Percentiles rank a stretch among this genome's conserved stretches.
Evolutionary conservation across 2,797 vertebrate genomes (phyloP).

Genomic region (Brachymystax lenok): DNA sequence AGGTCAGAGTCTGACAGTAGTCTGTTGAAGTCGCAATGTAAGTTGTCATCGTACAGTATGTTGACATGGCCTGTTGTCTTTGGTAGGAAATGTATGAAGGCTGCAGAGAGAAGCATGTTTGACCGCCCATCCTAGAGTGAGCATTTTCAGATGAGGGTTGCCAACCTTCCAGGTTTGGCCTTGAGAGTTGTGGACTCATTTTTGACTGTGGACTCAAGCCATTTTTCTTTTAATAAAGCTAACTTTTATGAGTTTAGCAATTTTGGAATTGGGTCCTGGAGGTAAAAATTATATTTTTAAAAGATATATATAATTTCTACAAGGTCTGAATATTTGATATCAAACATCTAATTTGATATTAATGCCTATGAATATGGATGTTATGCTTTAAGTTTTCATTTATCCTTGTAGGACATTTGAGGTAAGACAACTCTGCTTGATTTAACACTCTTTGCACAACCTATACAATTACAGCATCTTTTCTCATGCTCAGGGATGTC

Average conservation of each 20-base stretch:
- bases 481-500: neutral
- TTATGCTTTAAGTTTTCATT: neutral
- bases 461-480: neutral
- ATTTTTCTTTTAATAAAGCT: neutral
- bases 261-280: neutral
- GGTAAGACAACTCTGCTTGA: neutral
- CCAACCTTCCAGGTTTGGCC: neutral
- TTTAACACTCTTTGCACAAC: neutral
- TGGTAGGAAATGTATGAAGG: neutral
- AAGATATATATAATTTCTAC: neutral
- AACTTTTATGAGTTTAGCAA: neutral
- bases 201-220: no score
- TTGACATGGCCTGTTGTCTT: neutral
- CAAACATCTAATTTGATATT: neutral
- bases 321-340: neutral
- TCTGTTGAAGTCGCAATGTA: slow-evolving; percentile 1
- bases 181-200: neutral
- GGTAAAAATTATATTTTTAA: neutral
- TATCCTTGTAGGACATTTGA: neutral
- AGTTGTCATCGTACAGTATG: no score
- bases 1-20: slow-evolving; percentile 34
- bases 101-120: neutral
- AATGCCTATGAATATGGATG: neutral
- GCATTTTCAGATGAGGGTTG: neutral
- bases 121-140: neutral